phyloP scores from a whole-genome alignment of 2,113 vertebrate genomes.

The Odocoileus virginianus region DNA sequence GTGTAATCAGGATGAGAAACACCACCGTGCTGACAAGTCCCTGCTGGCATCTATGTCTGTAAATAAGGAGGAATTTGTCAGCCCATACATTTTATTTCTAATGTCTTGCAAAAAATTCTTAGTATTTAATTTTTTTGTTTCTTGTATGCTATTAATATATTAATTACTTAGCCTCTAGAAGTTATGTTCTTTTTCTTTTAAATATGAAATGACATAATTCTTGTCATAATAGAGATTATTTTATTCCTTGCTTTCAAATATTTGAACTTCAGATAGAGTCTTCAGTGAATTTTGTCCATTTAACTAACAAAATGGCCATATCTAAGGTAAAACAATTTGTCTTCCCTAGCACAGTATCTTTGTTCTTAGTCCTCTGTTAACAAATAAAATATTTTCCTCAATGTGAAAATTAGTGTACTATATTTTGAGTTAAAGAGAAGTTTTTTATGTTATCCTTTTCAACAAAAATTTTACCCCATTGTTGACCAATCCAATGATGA shows the following conservation, averaged over 20 bases:
- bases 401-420: neutral
- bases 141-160: neutral
- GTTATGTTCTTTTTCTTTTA: neutral
- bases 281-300: slow-evolving; percentile 33
- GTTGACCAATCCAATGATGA: slow-evolving; percentile 3
- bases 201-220: neutral
- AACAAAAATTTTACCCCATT: slow-evolving; percentile 41
- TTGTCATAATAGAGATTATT: neutral
- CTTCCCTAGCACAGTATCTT: neutral
- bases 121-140: neutral
- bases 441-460: slow-evolving; percentile 29
- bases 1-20: neutral
- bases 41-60: neutral
- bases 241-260: slow-evolving; percentile 9
- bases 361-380: slow-evolving; percentile 49
- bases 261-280: slow-evolving; percentile 32
- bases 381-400: slow-evolving; percentile 39
- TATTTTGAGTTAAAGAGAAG: slow-evolving; percentile 10
- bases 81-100: neutral
- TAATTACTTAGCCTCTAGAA: neutral
- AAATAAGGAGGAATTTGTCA: neutral
- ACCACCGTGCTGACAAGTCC: neutral
- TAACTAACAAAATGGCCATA: slow-evolving; percentile 41
- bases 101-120: neutral
- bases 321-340: slow-evolving; percentile 47